phyloP scores from a whole-genome alignment of 2,113 vertebrate genomes.

The Misgurnus mizolepis region DNA sequence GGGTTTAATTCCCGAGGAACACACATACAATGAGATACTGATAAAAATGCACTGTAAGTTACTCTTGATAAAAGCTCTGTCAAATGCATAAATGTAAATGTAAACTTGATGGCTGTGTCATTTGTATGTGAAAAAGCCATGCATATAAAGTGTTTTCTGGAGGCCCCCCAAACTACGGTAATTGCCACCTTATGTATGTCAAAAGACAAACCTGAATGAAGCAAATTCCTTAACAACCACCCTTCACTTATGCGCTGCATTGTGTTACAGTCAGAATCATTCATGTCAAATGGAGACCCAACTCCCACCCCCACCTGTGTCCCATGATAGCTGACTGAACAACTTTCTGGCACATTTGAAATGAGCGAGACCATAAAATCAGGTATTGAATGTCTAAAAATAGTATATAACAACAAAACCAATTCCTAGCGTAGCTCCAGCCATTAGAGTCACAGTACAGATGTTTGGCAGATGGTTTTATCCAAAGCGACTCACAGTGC shows the following conservation, averaged over 20 bases:
- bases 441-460: too few species aligned
- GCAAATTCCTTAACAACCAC: not conserved
- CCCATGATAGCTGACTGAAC: conserved; percentile 17
- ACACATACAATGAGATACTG: too few species aligned
- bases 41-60: too few species aligned
- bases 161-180: conserved; percentile 5
- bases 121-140: conserved; percentile 10
- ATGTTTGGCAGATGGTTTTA: too few species aligned
- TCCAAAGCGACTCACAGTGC: too few species aligned
- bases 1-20: too few species aligned
- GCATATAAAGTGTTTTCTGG: conserved; percentile 29
- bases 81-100: too few species aligned
- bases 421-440: too few species aligned
- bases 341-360: conserved; percentile 10
- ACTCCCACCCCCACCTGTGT: not conserved
- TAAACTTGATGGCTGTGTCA: conserved; percentile 12
- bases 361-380: not conserved
- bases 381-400: not conserved
- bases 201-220: conserved; percentile 14
- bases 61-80: too few species aligned
- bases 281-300: conserved; percentile 12
- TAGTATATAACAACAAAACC: not conserved
- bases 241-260: not conserved
- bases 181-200: conserved; percentile 35
- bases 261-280: conserved; percentile 7